Evolutionary conservation across 2,888 invertebrate species (phyloP), one percentile per base, ranked within the genome.

Genomic region (Erebia palarica): DNA sequence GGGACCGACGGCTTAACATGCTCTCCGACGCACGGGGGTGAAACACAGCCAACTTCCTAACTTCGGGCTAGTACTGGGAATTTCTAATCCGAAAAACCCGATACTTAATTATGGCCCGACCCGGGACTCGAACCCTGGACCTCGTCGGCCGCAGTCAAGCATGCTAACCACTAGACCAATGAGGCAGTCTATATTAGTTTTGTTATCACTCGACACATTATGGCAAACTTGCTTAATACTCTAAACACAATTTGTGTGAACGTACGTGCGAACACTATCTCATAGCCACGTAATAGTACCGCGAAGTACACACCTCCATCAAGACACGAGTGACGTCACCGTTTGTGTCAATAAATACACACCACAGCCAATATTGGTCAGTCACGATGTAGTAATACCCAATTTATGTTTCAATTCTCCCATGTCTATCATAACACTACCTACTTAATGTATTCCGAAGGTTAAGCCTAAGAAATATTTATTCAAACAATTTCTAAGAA

Each of bases 361-460:
- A 57, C 44, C 3, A 18, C 55, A 13, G 8, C 42, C 21, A 47
- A 59, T 59, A 67, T 67, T 59, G 27, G 49, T 13, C 27, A 27
- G 27, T 67, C 59, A 67, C 47, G 47, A 47, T 58, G 21, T 21
- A 61, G 49, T 21, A 66, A 66, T 21, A n/a, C n/a, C n/a, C n/a
- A 66, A 66, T 44, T 66, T 57, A 57, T 55, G 57, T 57, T 57
- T 66, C 57, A 66, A 66, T 66, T 49, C 18, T 44, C 58, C 58
- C 14, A n/a, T 16, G 42, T 10, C 58, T 57, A 58, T 47, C 21
- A 57, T 65, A 65, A 44, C 18, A 65, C 16, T 57, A 57, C 44
- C 16, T 57, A 57, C 44, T 21, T 44, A 44, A 65, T 57, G 13
- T 16, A 9, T 1, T 57, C 1, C 44, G 44, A 65, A 65, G 65